Evolutionary conservation across 2,888 invertebrate species (phyloP).

Genomic region (Melieria omissa): DNA sequence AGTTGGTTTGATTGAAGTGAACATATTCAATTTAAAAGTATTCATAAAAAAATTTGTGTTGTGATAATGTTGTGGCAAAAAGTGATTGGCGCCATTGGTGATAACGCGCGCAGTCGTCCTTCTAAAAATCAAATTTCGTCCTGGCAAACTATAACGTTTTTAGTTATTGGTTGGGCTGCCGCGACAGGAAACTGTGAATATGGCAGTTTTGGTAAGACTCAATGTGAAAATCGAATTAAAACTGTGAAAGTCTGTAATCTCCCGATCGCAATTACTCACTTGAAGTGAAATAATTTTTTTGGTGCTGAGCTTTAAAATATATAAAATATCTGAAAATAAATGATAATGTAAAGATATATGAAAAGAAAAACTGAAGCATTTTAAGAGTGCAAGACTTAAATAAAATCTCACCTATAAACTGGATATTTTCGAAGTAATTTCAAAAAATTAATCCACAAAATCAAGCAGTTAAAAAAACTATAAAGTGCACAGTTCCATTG

Average conservation of each 20-base stretch:
- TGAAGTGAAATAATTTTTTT: too few species aligned
- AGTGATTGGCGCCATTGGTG: too few species aligned
- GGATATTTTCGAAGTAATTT: too few species aligned
- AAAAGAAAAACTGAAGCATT: background rate
- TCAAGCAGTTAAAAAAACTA: too few species aligned
- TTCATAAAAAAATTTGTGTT: background rate
- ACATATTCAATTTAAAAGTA: too few species aligned
- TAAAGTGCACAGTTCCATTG: too few species aligned
- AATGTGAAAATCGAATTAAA: background rate
- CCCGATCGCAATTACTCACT: too few species aligned
- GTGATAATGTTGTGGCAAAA: background rate
- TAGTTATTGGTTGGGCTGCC: conserved; percentile 44
- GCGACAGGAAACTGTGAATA: conserved; percentile 47
- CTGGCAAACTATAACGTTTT: conserved; percentile 43
- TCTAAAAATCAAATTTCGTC: background rate
- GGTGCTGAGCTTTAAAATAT: too few species aligned
- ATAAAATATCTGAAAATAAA: background rate
- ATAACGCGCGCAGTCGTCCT: too few species aligned
- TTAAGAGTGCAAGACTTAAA: background rate
- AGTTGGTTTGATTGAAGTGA: too few species aligned
- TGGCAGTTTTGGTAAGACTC: conserved; percentile 56
- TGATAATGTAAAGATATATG: background rate
- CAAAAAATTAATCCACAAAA: too few species aligned
- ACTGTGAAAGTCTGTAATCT: too few species aligned
- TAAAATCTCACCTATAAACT: background rate